Conservation (phyloP, 2,888 invertebrate genomes). For the Leptinotarsa tumamoca region DNA sequence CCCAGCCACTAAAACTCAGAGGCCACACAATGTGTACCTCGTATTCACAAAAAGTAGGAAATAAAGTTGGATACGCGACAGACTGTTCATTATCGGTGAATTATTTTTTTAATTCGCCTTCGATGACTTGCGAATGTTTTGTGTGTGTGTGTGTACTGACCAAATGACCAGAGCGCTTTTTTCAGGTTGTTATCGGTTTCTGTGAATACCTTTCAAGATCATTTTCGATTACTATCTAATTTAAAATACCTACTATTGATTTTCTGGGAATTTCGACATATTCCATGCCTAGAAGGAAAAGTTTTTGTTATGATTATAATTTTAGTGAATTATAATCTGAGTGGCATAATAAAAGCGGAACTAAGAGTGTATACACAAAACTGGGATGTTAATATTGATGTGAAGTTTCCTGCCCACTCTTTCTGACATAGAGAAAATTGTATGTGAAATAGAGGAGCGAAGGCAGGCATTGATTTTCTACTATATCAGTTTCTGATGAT, state of each 20-base stretch:
- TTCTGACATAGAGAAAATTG: too few species aligned
- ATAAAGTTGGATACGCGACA: slow-evolving; percentile 32
- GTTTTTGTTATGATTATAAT: too few species aligned
- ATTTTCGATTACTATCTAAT: background rate
- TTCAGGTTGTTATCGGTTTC: background rate
- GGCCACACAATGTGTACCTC: slow-evolving; percentile 36
- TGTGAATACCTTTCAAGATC: background rate
- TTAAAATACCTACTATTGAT: background rate
- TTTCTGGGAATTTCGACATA: too few species aligned
- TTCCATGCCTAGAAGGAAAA: too few species aligned
- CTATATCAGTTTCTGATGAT: too few species aligned
- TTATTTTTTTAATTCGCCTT: slow-evolving; percentile 43
- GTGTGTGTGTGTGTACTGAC: background rate
- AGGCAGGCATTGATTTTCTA: too few species aligned
- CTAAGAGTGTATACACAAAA: too few species aligned
- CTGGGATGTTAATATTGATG: too few species aligned
- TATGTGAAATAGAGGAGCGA: too few species aligned
- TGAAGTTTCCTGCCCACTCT: too few species aligned
- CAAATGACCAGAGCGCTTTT: background rate
- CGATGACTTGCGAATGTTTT: slow-evolving; percentile 41
- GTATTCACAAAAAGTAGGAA: slow-evolving; percentile 37
- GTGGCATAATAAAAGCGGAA: too few species aligned
- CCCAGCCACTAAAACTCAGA: slow-evolving; percentile 27
- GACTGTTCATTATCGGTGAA: slow-evolving; percentile 36
- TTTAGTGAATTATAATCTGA: too few species aligned